Evolutionary conservation across 1,140 invertebrate species (phyloP).

Genomic region (Maconellicoccus hirsutus): DNA sequence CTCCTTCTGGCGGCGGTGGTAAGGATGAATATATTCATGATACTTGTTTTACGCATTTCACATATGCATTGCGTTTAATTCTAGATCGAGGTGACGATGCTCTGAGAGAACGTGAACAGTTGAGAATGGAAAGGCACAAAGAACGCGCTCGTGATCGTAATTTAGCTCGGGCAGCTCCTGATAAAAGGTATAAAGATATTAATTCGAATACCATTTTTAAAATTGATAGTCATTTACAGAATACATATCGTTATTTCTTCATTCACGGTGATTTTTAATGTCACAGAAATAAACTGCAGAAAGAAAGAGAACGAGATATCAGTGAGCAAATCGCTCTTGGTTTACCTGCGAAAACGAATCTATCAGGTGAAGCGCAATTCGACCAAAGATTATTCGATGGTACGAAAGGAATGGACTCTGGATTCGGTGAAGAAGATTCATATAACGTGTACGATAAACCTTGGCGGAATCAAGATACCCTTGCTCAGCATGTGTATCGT

Average conservation of each 20-base stretch:
- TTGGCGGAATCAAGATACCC: slow-evolving; percentile 68
- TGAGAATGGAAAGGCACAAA: slow-evolving; percentile 79
- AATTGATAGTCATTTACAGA: too few relatives aligned
- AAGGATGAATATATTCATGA: neutral
- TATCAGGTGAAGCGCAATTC: slow-evolving; percentile 74
- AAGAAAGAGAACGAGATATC: slow-evolving; percentile 91
- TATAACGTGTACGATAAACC: slow-evolving; percentile 98
- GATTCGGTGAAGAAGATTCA: slow-evolving; percentile 94
- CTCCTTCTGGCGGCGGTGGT: neutral
- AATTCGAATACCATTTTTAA: too few relatives aligned
- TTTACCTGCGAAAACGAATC: slow-evolving; percentile 69
- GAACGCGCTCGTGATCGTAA: slow-evolving; percentile 87
- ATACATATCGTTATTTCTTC: too few relatives aligned
- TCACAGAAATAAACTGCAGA: slow-evolving; percentile 65
- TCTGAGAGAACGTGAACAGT: slow-evolving; percentile 76
- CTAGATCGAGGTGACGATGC: slow-evolving; percentile 55
- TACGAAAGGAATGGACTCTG: slow-evolving; percentile 87
- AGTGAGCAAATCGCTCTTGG: slow-evolving; percentile 97
- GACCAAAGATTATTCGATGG: slow-evolving; percentile 95
- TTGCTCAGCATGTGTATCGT: slow-evolving; percentile 84
- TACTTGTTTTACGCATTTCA: neutral
- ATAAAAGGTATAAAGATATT: slow-evolving; percentile 54
- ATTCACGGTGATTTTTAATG: too few relatives aligned
- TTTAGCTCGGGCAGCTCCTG: slow-evolving; percentile 81
- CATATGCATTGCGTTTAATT: slow-evolving; percentile 28